phyloP scores from a whole-genome alignment of 2,797 vertebrate genomes.

The Eremophila alpestris region DNA sequence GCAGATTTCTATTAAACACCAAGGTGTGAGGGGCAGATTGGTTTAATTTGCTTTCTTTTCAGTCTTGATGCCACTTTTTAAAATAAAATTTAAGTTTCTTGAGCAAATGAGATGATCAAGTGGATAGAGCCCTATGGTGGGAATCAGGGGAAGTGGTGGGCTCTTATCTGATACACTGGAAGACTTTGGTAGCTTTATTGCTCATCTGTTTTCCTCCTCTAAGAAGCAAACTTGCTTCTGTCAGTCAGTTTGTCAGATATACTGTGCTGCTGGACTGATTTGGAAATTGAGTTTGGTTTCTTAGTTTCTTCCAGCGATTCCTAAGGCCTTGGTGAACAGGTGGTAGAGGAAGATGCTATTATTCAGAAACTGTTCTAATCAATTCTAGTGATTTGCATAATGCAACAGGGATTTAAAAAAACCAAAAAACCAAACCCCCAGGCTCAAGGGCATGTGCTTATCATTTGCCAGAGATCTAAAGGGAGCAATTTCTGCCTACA shows the following conservation, averaged over 20 bases:
- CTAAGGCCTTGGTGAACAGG: background rate
- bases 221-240: background rate
- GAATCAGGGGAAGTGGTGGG: background rate
- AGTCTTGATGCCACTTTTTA: background rate
- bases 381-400: constrained; percentile 14
- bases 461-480: constrained; percentile 13
- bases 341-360: background rate
- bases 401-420: background rate
- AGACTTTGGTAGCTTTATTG: background rate
- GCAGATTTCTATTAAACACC: background rate
- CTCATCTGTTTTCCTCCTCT: background rate
- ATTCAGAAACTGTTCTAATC: background rate
- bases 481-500: background rate
- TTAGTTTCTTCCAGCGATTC: background rate
- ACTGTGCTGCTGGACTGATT: background rate
- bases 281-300: background rate
- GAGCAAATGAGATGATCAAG: background rate
- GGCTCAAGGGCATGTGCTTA: constrained; percentile 12
- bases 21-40: background rate
- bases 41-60: constrained; percentile 9
- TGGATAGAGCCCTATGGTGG: background rate
- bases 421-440: background rate
- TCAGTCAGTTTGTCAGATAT: background rate
- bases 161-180: background rate
- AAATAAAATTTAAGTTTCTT: background rate